Evolutionary conservation across 1,140 invertebrate genomes (phyloP).

Genomic region (Megalonaias nervosa): DNA sequence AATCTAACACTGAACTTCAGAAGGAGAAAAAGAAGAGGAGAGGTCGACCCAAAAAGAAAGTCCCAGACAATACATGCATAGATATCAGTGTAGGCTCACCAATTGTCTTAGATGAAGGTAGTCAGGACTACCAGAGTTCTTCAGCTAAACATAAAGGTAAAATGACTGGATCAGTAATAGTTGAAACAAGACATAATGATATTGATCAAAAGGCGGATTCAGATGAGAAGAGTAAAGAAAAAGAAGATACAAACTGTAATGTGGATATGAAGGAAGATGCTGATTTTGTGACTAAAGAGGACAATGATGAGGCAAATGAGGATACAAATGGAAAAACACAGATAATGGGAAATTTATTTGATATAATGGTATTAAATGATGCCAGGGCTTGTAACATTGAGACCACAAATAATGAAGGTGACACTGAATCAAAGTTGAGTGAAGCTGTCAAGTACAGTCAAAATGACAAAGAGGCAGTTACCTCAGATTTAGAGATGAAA

Average conservation of each 20-base stretch:
- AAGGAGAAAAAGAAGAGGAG: slow-evolving; percentile 18
- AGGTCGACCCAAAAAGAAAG: slow-evolving; percentile 22
- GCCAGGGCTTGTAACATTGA: not conserved
- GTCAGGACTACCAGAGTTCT: not conserved
- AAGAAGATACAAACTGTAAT: not conserved
- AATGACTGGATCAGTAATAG: not conserved
- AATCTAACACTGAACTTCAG: not conserved
- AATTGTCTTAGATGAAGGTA: not conserved
- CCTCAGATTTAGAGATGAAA: not conserved
- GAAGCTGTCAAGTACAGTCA: not conserved
- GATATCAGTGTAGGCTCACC: not conserved
- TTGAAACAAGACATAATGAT: not conserved
- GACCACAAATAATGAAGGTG: not conserved
- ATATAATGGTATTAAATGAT: not conserved
- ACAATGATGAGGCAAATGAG: not conserved
- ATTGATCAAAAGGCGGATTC: not conserved
- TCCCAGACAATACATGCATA: not conserved
- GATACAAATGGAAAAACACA: not conserved
- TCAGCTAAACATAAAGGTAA: not conserved
- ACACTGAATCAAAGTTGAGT: not conserved
- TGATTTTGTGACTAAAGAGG: not conserved
- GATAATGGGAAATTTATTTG: not conserved
- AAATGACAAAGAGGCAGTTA: not conserved
- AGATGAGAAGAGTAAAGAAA: not conserved
- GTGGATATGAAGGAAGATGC: not conserved